A percentile compares a stretch with the other conserved stretches of the same genome.
phyloP scores from a whole-genome alignment of 2,113 vertebrate species.

The Sylvietta virens region DNA sequence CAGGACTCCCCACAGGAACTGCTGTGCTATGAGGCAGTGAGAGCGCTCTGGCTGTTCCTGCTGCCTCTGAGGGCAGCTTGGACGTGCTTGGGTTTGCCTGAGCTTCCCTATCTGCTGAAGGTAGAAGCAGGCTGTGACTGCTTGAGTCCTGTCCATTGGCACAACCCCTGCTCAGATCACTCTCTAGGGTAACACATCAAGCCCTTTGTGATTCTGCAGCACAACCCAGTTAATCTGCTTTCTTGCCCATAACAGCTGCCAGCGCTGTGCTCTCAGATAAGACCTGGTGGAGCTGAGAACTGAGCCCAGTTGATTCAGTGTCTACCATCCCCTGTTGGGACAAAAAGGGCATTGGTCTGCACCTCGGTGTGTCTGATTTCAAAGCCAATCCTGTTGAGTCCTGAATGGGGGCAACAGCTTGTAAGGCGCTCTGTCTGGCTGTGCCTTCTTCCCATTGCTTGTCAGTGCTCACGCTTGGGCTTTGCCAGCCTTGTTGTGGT shows the following conservation, averaged over 20 bases:
- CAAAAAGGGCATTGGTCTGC: not conserved
- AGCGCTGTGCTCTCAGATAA: not conserved
- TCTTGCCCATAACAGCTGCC: not conserved
- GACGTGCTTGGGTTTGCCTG: not conserved
- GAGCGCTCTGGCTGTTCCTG: not conserved
- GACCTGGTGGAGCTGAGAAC: not conserved
- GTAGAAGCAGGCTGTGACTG: not conserved
- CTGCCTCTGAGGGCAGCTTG: not conserved
- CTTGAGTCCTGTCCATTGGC: not conserved
- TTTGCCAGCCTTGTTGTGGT: no score
- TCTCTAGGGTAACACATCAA: not conserved
- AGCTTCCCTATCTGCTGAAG: not conserved
- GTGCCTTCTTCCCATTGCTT: not conserved
- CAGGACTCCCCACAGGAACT: not conserved
- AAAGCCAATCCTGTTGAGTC: not conserved
- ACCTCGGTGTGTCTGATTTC: not conserved
- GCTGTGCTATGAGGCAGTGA: not conserved
- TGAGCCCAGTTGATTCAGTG: not conserved
- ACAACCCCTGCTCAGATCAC: not conserved
- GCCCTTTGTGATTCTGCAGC: not conserved
- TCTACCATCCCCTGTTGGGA: not conserved
- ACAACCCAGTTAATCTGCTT: not conserved
- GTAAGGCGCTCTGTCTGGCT: not conserved
- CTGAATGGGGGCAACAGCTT: not conserved
- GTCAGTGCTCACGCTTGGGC: not conserved